Conservation (phyloP, 2,888 invertebrate genomes). For the Apamea monoglypha region DNA sequence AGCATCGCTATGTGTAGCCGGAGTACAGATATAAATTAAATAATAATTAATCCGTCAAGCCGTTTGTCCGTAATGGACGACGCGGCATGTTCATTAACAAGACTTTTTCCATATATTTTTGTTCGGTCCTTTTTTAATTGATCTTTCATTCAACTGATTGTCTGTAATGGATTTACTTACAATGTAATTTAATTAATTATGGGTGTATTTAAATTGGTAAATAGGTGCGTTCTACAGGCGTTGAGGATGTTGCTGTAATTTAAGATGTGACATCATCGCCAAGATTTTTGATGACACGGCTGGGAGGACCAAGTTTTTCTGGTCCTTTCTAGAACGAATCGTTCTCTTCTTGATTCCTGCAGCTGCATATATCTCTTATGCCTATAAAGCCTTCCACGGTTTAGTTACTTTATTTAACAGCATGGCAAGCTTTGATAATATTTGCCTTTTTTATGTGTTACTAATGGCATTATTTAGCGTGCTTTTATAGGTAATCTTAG, state of each 20-base stretch:
- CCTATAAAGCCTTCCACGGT: no score
- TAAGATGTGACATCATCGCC: constrained; percentile 24
- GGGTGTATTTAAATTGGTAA: constrained; percentile 57
- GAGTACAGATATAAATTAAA: constrained; percentile 69
- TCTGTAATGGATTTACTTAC: constrained; percentile 60
- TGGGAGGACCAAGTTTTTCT: constrained; percentile 7
- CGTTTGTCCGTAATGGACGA: constrained; percentile 55
- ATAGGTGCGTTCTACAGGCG: constrained; percentile 43
- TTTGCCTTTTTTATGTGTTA: neutral
- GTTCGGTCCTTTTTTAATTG: constrained; percentile 60
- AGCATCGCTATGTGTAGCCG: constrained; percentile 48
- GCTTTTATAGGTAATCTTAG: neutral
- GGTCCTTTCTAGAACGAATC: neutral
- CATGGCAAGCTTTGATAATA: neutral
- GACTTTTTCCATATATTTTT: constrained; percentile 58
- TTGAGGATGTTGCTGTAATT: constrained; percentile 17
- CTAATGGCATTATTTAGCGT: neutral
- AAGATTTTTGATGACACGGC: constrained; percentile 5
- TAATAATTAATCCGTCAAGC: constrained; percentile 75
- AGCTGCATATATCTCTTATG: neutral
- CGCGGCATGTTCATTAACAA: constrained; percentile 69
- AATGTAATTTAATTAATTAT: constrained; percentile 59
- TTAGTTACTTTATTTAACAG: neutral
- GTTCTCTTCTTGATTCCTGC: neutral
- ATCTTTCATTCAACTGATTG: constrained; percentile 64